Conservation (phyloP, 1,140 invertebrate genomes). For the Tyrophagus putrescentiae region DNA sequence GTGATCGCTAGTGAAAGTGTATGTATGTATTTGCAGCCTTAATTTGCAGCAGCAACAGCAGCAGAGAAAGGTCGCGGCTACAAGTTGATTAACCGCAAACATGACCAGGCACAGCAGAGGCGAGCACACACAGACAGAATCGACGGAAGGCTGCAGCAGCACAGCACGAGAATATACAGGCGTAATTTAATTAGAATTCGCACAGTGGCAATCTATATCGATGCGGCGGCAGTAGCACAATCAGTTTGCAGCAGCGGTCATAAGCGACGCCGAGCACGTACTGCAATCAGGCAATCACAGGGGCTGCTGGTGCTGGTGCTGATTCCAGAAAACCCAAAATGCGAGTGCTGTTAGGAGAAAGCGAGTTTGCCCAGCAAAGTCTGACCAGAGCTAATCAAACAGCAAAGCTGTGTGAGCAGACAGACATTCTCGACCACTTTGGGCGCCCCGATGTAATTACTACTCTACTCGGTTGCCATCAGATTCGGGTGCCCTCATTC, state of each 20-base stretch:
- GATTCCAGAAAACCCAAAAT: too few species aligned
- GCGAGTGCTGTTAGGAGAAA: too few species aligned
- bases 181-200: constrained; percentile 12
- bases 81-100: constrained; percentile 11
- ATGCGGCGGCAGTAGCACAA: background rate
- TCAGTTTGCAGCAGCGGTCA: background rate
- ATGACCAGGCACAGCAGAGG: background rate
- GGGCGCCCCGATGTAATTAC: too few species aligned
- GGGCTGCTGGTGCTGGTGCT: too few species aligned
- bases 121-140: too few species aligned
- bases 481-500: too few species aligned
- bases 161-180: too few species aligned
- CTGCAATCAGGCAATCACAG: constrained; percentile 10
- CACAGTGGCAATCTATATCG: background rate
- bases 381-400: too few species aligned
- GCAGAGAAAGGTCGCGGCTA: constrained; percentile 3
- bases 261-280: constrained; percentile 2
- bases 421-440: too few species aligned
- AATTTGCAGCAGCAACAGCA: background rate
- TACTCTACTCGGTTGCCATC: too few species aligned
- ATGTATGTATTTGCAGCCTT: background rate
- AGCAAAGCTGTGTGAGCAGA: too few species aligned
- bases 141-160: background rate
- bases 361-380: too few species aligned
- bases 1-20: background rate